Conservation (phyloP, 2,888 invertebrate species). For the Cephonodes hylas region DNA sequence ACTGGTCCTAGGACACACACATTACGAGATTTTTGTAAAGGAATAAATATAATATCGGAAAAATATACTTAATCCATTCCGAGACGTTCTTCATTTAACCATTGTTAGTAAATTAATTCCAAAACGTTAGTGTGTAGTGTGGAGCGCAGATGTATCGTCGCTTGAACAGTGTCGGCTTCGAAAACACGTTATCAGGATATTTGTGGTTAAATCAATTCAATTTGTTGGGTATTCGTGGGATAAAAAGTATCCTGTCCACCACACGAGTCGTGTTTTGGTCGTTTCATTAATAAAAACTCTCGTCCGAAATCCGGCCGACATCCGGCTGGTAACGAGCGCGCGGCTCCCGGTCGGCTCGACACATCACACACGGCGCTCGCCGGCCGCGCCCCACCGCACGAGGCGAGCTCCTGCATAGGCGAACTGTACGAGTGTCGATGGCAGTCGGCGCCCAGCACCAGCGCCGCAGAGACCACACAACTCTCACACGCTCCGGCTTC, state of each 20-base stretch:
- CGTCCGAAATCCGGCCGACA: background rate
- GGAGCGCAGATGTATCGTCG: background rate
- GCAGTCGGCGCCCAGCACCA: too few species aligned
- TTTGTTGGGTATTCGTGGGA: background rate
- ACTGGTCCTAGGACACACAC: too few species aligned
- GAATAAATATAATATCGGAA: too few species aligned
- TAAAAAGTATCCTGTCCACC: background rate
- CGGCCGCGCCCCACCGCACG: too few species aligned
- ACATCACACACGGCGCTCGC: too few species aligned
- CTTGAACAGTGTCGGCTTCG: background rate
- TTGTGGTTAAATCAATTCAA: background rate
- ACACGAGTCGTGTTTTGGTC: background rate
- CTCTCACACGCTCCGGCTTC: too few species aligned
- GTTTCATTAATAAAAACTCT: background rate
- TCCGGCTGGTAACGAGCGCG: conserved; percentile 6
- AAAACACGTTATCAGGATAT: background rate
- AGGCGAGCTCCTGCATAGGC: too few species aligned
- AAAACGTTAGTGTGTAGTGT: background rate
- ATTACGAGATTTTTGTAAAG: too few species aligned
- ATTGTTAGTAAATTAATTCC: background rate
- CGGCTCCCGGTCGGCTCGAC: too few species aligned
- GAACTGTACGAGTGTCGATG: too few species aligned
- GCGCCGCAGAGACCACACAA: background rate
- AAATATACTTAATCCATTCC: too few species aligned
- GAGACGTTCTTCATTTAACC: too few species aligned